Evolutionary conservation across 2,888 invertebrate genomes (phyloP).

Genomic region (Andrena bucephala): DNA sequence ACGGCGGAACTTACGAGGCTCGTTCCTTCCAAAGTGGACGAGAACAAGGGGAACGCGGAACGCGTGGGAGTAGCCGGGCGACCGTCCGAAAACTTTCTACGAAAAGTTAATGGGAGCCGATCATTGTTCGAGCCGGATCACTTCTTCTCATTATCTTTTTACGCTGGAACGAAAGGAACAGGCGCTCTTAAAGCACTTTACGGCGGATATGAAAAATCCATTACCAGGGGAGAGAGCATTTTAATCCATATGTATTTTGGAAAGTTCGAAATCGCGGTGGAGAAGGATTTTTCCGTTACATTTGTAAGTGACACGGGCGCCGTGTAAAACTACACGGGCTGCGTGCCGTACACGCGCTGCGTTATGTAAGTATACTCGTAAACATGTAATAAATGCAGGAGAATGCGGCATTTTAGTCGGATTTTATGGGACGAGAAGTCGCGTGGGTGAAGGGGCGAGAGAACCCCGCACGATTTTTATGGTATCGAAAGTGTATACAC

Average conservation of each 20-base stretch:
- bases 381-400: conserved; percentile 62
- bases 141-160: not conserved
- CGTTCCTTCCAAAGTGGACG: conserved; percentile 60
- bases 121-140: conserved; percentile 38
- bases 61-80: conserved; percentile 49
- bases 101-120: conserved; percentile 41
- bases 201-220: conserved; percentile 22
- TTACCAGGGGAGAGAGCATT: conserved; percentile 13
- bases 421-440: conserved; percentile 61
- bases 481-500: conserved; percentile 44
- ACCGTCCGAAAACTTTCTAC: conserved; percentile 51
- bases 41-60: conserved; percentile 59
- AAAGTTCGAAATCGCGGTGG: conserved; percentile 29
- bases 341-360: conserved; percentile 30
- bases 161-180: not conserved
- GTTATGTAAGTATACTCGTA: conserved; percentile 63
- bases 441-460: conserved; percentile 64
- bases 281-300: conserved; percentile 19
- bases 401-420: conserved; percentile 62
- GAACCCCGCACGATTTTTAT: conserved; percentile 52
- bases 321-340: conserved; percentile 15
- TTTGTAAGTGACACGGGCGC: conserved; percentile 13
- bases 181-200: not conserved
- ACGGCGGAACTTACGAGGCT: conserved; percentile 56
- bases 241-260: conserved; percentile 8